Percentiles rank a stretch among this genome's conserved stretches.
These are phyloP conservation scores for Automeris io DNA, from an alignment of 2,888 invertebrate genomes.

Conservation along the genomic window DNA sequence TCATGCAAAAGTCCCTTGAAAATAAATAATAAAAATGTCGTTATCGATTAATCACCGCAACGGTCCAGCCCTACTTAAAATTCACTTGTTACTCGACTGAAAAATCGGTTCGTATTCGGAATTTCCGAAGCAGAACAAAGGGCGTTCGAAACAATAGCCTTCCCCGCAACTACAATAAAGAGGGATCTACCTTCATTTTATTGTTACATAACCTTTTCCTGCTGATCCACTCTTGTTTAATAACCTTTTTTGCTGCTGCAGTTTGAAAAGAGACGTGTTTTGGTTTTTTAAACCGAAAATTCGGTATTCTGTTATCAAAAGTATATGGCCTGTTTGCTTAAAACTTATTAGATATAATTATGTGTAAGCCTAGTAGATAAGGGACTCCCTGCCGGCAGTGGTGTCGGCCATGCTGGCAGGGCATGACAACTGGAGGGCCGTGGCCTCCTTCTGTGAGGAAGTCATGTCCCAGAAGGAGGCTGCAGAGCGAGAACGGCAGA, in stretches of 20 bases:
- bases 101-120: slow-evolving; percentile 53
- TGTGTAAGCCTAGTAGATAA: too few species aligned
- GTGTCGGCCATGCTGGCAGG: too few species aligned
- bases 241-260: slow-evolving; percentile 23
- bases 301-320: not conserved
- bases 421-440: too few species aligned
- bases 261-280: not conserved
- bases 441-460: too few species aligned
- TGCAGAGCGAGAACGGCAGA: too few species aligned
- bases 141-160: slow-evolving; percentile 44
- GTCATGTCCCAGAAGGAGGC: too few species aligned
- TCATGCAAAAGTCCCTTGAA: too few species aligned
- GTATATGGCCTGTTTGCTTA: too few species aligned
- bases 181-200: slow-evolving; percentile 51
- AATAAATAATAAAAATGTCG: not conserved
- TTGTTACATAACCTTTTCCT: slow-evolving; percentile 60
- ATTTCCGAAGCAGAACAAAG: slow-evolving; percentile 43
- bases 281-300: not conserved
- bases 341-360: too few species aligned
- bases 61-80: slow-evolving; percentile 32
- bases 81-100: slow-evolving; percentile 44
- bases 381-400: too few species aligned
- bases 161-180: slow-evolving; percentile 40
- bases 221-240: slow-evolving; percentile 56
- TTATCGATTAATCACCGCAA: too few species aligned